Conservation (phyloP, 2,888 invertebrate genomes). For the Stenichneumon culpator region DNA sequence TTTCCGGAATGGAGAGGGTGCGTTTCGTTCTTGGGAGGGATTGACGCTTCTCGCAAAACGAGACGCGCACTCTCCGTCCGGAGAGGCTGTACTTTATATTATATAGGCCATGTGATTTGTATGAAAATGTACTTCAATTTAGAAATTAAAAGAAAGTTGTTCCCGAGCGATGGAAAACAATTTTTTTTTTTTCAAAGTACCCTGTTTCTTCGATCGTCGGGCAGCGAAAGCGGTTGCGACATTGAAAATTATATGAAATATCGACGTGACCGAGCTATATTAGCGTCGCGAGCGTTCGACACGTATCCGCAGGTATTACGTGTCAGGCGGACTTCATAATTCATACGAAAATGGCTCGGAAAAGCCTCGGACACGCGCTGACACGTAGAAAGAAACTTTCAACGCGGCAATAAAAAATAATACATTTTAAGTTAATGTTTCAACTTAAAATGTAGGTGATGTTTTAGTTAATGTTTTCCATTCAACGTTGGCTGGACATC, state of each 20-base stretch:
- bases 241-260: background rate
- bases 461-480: no score
- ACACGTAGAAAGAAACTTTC: background rate
- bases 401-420: no score
- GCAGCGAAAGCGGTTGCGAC: background rate
- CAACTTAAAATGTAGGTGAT: no score
- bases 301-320: background rate
- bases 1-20: slow-evolving; percentile 42
- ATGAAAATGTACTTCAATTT: slow-evolving; percentile 75
- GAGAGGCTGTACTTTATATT: slow-evolving; percentile 62
- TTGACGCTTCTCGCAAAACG: slow-evolving; percentile 8
- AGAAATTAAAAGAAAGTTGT: slow-evolving; percentile 69
- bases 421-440: no score
- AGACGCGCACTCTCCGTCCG: slow-evolving; percentile 36
- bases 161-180: background rate
- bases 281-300: background rate
- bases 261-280: background rate
- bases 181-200: background rate
- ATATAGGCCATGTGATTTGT: slow-evolving; percentile 74
- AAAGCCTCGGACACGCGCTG: background rate
- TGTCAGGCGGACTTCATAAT: background rate
- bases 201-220: background rate
- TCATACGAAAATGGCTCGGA: background rate
- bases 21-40: slow-evolving; percentile 15
- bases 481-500: no score